A percentile compares a stretch with the other conserved stretches of the same genome.
These are phyloP conservation scores for Rhinoraja longicauda DNA, from an alignment of 2,797 vertebrate genomes.

Conservation along the genomic window DNA sequence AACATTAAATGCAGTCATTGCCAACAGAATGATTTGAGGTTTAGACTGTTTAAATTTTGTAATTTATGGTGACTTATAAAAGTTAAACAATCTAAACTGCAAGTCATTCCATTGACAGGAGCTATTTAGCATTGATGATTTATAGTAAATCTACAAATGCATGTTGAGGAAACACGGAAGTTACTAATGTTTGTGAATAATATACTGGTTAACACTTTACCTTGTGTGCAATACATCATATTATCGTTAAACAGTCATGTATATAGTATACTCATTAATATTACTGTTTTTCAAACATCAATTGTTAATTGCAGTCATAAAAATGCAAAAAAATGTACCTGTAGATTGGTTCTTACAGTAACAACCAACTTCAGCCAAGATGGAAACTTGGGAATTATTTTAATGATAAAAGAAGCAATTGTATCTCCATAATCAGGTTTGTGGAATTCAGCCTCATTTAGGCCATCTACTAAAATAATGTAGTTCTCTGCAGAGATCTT, in stretches of 20 bases:
- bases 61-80: not conserved
- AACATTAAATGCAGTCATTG: not conserved
- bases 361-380: slow-evolving; percentile 89
- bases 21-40: not conserved
- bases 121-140: not conserved
- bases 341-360: slow-evolving; percentile 81
- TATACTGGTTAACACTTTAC: not conserved
- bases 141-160: not conserved
- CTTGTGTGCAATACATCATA: not conserved
- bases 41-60: not conserved
- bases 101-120: too few relatives aligned
- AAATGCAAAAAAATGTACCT: slow-evolving; percentile 63
- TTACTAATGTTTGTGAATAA: not conserved
- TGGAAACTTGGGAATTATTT: slow-evolving; percentile 83
- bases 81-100: not conserved
- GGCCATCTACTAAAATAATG: slow-evolving; percentile 88
- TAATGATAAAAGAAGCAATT: slow-evolving; percentile 88
- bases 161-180: not conserved
- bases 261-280: not conserved
- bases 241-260: not conserved
- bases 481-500: slow-evolving; percentile 91
- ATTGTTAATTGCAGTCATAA: slow-evolving; percentile 37
- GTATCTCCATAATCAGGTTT: slow-evolving; percentile 98
- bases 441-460: slow-evolving; percentile 98
- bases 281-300: not conserved